These are phyloP conservation scores for Eulimnadia texana DNA, from an alignment of 1,140 invertebrate genomes.

Conservation along the genomic window DNA sequence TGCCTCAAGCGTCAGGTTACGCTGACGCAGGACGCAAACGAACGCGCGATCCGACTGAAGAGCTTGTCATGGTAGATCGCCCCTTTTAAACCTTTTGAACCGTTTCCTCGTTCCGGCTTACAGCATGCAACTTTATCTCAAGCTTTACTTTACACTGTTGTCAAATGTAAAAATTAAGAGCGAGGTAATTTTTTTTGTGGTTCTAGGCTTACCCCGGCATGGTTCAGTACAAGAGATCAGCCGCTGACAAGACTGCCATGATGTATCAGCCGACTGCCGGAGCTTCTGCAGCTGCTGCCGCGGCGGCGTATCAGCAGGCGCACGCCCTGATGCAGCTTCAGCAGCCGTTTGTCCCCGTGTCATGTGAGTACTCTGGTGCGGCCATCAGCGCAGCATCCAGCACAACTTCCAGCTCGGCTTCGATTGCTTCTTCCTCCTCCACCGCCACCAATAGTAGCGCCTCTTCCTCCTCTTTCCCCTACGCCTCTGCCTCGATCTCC, in stretches of 20 bases:
- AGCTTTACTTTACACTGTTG: too few species aligned
- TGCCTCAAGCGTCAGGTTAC: not conserved
- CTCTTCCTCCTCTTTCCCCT: too few species aligned
- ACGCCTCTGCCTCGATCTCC: not conserved
- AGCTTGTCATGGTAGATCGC: not conserved
- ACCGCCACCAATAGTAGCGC: not conserved
- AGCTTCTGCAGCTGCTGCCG: constrained; percentile 34
- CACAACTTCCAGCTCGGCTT: not conserved
- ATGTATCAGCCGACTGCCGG: constrained; percentile 46
- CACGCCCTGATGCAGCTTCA: constrained; percentile 67
- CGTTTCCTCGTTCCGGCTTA: not conserved
- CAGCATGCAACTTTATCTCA: too few species aligned
- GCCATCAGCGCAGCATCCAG: not conserved
- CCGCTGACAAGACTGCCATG: constrained; percentile 77
- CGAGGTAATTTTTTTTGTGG: constrained; percentile 24
- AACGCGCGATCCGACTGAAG: not conserved
- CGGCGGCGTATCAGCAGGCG: constrained; percentile 60
- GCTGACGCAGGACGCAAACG: not conserved
- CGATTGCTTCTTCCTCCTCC: not conserved
- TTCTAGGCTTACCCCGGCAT: constrained; percentile 80
- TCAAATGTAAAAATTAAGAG: too few species aligned
- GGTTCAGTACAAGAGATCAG: constrained; percentile 84
- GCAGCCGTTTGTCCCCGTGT: constrained; percentile 53
- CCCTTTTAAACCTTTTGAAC: too few species aligned
- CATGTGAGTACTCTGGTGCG: constrained; percentile 29